Conservation (phyloP, 2,888 invertebrate genomes). For the Cephalotes varians region DNA sequence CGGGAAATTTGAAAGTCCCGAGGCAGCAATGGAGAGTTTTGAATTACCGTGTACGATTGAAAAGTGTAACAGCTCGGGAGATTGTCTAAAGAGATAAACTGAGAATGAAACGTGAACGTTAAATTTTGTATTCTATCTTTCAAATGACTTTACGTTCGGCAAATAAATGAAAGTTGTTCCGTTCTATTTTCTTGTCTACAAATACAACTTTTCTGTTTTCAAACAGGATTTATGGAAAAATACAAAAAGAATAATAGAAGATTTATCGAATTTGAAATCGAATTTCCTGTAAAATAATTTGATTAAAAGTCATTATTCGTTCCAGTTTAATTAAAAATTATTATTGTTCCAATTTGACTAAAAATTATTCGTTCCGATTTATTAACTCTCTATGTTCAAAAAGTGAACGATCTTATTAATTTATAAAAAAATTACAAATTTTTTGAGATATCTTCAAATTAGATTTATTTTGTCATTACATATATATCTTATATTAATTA, state of each 20-base stretch:
- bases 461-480: background rate
- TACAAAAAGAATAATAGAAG: background rate
- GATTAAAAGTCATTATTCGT: background rate
- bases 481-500: background rate
- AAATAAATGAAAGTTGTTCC: background rate
- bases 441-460: background rate
- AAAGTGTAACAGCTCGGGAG: slow-evolving; percentile 48
- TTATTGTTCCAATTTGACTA: no score
- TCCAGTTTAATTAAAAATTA: no score
- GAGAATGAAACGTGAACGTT: slow-evolving; percentile 20
- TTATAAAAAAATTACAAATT: background rate
- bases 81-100: slow-evolving; percentile 54
- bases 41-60: slow-evolving; percentile 29
- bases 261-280: background rate
- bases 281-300: background rate
- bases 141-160: background rate
- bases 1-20: slow-evolving; percentile 59
- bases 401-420: background rate
- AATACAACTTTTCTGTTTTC: background rate
- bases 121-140: background rate
- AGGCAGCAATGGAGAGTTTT: slow-evolving; percentile 48
- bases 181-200: background rate
- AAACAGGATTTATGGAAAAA: background rate
- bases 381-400: background rate
- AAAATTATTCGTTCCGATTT: background rate